phyloP scores from a whole-genome alignment of 2,113 vertebrate genomes.

The Pygoscelis antarcticus region DNA sequence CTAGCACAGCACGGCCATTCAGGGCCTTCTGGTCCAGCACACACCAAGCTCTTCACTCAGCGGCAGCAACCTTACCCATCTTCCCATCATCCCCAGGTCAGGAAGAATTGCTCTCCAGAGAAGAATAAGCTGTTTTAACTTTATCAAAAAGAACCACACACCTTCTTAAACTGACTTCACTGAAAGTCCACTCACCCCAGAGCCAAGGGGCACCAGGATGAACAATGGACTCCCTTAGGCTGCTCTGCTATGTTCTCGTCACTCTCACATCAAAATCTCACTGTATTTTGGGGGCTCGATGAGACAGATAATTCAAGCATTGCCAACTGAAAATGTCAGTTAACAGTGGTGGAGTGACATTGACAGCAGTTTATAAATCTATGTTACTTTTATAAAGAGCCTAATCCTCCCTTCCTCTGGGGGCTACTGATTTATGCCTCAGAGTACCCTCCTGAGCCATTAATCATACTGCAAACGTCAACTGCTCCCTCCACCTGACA shows the following conservation, averaged over 20 bases:
- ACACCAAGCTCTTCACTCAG: not conserved
- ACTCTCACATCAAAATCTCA: not conserved
- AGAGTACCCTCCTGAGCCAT: not conserved
- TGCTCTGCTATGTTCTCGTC: not conserved
- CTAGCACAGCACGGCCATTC: not conserved
- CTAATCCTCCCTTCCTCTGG: not conserved
- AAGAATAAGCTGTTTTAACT: not conserved
- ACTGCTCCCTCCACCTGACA: not conserved
- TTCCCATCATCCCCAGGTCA: not conserved
- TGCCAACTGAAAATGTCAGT: not conserved
- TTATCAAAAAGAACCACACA: not conserved
- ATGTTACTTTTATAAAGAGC: not conserved
- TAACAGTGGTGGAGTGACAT: not conserved
- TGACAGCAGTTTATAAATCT: not conserved
- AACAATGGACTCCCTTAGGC: not conserved
- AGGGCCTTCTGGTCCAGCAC: too few species aligned
- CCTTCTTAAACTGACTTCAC: not conserved
- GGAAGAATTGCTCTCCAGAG: not conserved
- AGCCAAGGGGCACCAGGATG: not conserved
- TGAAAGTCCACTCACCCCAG: not conserved
- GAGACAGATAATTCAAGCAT: not conserved
- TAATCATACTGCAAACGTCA: not conserved
- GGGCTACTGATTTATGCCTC: not conserved
- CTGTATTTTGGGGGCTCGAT: accelerated
- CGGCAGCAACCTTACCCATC: accelerated